Percentiles rank a stretch among this genome's conserved stretches.
phyloP scores from a whole-genome alignment of 2,888 invertebrate genomes.

The Leucophora obtusa region DNA sequence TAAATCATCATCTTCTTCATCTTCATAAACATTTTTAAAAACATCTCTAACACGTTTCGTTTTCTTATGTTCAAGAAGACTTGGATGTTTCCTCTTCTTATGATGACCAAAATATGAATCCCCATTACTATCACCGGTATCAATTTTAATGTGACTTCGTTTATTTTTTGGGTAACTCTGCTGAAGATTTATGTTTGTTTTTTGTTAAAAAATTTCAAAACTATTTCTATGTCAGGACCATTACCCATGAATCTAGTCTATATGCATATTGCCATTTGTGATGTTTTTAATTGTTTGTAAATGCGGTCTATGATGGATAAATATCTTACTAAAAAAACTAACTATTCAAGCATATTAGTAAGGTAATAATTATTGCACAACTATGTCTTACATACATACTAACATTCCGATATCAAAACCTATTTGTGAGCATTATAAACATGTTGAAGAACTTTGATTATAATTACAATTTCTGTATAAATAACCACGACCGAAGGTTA shows the following conservation, averaged over 20 bases:
- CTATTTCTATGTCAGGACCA: neutral
- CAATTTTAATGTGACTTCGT: neutral
- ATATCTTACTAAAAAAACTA: neutral
- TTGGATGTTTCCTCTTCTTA: conserved; percentile 54
- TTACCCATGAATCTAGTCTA: conserved; percentile 8
- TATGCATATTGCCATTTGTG: neutral
- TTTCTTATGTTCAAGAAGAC: conserved; percentile 7
- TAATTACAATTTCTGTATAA: too few species aligned
- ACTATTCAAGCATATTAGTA: conserved; percentile 11
- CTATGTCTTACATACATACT: neutral
- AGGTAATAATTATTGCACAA: neutral
- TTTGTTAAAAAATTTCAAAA: neutral
- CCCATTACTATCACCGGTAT: neutral
- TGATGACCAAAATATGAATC: conserved; percentile 27
- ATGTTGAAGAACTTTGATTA: too few species aligned
- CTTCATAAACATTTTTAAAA: conserved; percentile 67
- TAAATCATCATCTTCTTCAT: neutral
- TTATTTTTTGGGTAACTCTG: conserved; percentile 20
- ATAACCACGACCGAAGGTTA: too few species aligned
- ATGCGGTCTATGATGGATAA: neutral
- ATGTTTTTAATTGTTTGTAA: neutral
- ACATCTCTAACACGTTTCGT: neutral
- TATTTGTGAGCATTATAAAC: too few species aligned
- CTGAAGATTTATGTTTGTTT: conserved; percentile 3
- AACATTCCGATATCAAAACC: neutral